Evolutionary conservation across 2,797 vertebrate species (phyloP), one percentile per base, ranked within the genome.

Genomic region (Gymnopithys bicolor): DNA sequence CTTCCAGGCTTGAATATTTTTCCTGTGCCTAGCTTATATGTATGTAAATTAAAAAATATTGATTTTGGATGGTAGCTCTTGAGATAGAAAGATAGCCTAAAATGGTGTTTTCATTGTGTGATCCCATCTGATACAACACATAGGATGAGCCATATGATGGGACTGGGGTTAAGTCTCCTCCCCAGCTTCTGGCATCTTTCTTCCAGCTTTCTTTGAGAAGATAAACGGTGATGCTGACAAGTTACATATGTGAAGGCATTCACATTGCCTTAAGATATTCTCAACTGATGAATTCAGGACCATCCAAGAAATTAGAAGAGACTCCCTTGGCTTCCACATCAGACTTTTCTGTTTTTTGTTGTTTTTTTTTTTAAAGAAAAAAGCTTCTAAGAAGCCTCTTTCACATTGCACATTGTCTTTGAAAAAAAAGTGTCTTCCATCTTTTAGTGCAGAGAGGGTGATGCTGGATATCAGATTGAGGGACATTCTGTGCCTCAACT

Each of bases 21-120:
- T 95, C 94, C 94, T 94, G 87, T 95, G 96, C 91, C 56, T 84
- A 88, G 85, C 85, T 96, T 96, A 91, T 95, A 95, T 97, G 80
- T 95, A 96, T 96, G 92, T 86, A 96, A 97, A 97, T 96, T 88
- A 2, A 85, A 86, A 95, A 92, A 96, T 95, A 95, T 64, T 95
- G 94, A 96, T 96, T 96, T 96, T 96, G 92, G 94, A 95, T 74
- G 37, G 52, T 81, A 91, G 70, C 48, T 96, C 13, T 5, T 84
- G 76, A 97, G 95, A 95, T 93, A 37, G 24, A 87, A 56, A 91
- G 96, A 95, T 96, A 94, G 88, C 76, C 37, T 88, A 60, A 95
- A 95, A 90, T 79, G 89, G 59, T 94, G 91, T 93, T 97, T 95
- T 94, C 80, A 19, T 89, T 79, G 23, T 84, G 14, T 59, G 94